phyloP scores from a whole-genome alignment of 2,797 vertebrate species.

The Channa striata region DNA sequence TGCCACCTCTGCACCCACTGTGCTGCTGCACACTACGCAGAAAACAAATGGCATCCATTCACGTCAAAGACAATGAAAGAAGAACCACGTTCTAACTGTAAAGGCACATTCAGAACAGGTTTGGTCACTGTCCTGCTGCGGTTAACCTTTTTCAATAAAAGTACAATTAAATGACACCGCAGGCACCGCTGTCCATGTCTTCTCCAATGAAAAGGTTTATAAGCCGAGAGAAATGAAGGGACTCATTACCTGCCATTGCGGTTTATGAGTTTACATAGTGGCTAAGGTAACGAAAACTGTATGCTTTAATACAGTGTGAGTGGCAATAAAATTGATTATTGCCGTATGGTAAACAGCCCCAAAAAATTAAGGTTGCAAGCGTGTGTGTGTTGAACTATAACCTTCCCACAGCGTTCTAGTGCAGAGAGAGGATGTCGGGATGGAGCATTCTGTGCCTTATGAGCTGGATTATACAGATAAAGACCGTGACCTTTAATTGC shows the following conservation, averaged over 20 bases:
- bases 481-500: slow-evolving; percentile 35
- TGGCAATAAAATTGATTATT: slow-evolving; percentile 24
- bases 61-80: neutral
- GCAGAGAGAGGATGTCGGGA: slow-evolving; percentile 7
- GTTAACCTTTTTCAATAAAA: neutral
- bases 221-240: slow-evolving; percentile 6
- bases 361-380: neutral
- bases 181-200: neutral
- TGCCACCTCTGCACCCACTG: neutral
- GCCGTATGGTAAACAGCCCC: neutral
- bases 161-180: neutral
- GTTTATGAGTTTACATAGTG: slow-evolving; percentile 34
- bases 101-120: neutral
- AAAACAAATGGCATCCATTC: neutral
- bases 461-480: slow-evolving; percentile 36
- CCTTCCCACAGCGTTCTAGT: slow-evolving; percentile 44
- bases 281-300: slow-evolving; percentile 25
- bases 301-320: slow-evolving; percentile 21
- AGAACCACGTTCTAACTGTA: neutral
- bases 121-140: neutral
- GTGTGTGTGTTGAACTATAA: no score
- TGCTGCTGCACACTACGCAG: neutral
- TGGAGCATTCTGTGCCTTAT: slow-evolving; percentile 44
- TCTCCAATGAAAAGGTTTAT: neutral
- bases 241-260: slow-evolving; percentile 7